A percentile compares a stretch with the other conserved stretches of the same genome.
These are phyloP conservation scores for Cantharis rustica DNA, from an alignment of 2,888 invertebrate species.

Conservation along the genomic window DNA sequence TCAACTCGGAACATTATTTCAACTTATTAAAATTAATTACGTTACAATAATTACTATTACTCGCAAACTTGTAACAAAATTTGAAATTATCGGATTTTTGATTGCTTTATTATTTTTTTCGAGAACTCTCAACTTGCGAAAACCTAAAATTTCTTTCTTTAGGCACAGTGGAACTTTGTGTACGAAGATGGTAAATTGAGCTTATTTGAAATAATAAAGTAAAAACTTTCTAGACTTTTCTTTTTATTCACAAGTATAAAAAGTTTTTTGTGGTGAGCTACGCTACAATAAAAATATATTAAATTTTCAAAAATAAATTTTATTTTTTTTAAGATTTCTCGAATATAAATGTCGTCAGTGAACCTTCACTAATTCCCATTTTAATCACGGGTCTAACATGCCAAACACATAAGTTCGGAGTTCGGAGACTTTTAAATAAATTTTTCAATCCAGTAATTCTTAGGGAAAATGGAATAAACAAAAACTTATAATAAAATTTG, in stretches of 20 bases:
- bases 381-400: background rate
- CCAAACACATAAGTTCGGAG: background rate
- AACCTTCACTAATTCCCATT: background rate
- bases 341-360: background rate
- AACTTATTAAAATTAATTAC: background rate
- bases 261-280: background rate
- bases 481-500: background rate
- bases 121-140: background rate
- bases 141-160: background rate
- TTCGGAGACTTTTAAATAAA: background rate
- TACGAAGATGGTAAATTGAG: background rate
- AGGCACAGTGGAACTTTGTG: background rate
- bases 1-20: background rate
- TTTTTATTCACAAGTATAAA: background rate
- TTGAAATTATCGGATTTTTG: background rate
- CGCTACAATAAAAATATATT: background rate
- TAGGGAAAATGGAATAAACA: background rate
- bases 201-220: background rate
- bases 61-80: background rate
- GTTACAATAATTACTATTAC: background rate
- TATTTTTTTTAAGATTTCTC: background rate
- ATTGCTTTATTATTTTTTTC: background rate
- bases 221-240: background rate
- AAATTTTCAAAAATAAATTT: background rate
- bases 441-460: background rate